These are phyloP conservation scores for Druon quercuslanigerum DNA, from an alignment of 1,140 invertebrate genomes.

Conservation along the genomic window DNA sequence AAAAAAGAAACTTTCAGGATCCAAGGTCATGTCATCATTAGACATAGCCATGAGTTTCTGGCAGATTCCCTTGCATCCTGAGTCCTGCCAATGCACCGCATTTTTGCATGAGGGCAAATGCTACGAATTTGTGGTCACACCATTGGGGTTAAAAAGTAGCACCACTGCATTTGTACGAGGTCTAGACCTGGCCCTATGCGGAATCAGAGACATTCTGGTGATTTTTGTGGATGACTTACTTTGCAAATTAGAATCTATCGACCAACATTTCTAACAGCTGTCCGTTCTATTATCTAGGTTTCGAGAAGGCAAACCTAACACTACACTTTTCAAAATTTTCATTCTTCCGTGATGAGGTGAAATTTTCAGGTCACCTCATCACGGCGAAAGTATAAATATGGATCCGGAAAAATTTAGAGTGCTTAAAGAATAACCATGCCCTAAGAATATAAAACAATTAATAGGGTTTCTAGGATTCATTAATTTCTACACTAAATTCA, in stretches of 20 bases:
- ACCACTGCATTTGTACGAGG: no score
- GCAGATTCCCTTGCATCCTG: no score
- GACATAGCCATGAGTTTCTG: no score
- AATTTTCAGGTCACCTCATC: constrained; percentile 35
- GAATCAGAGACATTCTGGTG: constrained; percentile 18
- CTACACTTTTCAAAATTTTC: constrained; percentile 36
- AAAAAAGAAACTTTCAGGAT: no score
- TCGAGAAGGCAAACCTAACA: neutral
- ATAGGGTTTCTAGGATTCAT: constrained; percentile 17
- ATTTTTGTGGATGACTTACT: constrained; percentile 52
- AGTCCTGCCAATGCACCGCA: no score
- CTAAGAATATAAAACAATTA: constrained; percentile 36
- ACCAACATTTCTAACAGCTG: constrained; percentile 48
- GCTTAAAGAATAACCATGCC: neutral
- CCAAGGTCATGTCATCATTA: no score
- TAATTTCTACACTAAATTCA: neutral
- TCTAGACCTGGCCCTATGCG: no score
- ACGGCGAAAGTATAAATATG: constrained; percentile 38
- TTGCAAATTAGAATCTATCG: constrained; percentile 34
- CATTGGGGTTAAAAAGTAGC: no score
- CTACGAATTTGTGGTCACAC: no score
- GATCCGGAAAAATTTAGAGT: no score
- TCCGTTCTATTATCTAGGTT: neutral
- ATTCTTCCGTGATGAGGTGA: constrained; percentile 34
- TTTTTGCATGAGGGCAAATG: no score